phyloP scores from a whole-genome alignment of 2,797 vertebrate genomes.

The Periparus ater region DNA sequence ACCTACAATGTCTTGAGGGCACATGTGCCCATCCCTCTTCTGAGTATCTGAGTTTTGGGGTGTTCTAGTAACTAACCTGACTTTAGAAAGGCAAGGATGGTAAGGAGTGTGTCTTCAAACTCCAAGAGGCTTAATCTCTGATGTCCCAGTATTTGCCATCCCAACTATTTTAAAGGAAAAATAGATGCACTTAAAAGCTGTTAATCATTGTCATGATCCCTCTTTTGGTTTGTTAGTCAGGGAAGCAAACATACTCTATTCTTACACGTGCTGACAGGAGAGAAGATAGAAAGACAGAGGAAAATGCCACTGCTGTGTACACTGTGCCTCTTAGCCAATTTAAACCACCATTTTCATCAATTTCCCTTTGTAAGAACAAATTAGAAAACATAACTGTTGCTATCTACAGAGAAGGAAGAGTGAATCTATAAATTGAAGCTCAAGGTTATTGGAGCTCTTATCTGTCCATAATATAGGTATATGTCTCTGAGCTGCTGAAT shows the following conservation, averaged over 20 bases:
- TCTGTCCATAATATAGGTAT: not conserved
- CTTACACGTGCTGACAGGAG: not conserved
- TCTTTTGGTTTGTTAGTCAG: not conserved
- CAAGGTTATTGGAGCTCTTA: not conserved
- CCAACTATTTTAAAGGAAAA: not conserved
- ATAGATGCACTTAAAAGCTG: not conserved
- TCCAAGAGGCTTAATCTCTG: not conserved
- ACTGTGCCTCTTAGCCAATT: not conserved
- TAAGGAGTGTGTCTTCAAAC: not conserved
- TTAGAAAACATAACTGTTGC: not conserved
- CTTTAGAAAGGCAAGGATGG: not conserved
- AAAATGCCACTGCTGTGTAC: not conserved
- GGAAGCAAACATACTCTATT: not conserved
- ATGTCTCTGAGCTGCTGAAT: not conserved
- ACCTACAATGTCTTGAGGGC: not conserved
- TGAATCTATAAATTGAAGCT: not conserved
- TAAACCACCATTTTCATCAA: not conserved
- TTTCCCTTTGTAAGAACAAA: not conserved
- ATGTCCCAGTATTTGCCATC: not conserved
- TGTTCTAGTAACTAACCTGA: not conserved
- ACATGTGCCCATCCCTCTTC: not conserved
- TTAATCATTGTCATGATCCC: not conserved
- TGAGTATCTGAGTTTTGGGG: not conserved
- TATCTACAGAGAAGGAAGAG: not conserved
- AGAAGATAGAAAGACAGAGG: not conserved